These are phyloP conservation scores for Salvelinus fontinalis DNA, from an alignment of 2,113 vertebrate genomes.

Conservation along the genomic window DNA sequence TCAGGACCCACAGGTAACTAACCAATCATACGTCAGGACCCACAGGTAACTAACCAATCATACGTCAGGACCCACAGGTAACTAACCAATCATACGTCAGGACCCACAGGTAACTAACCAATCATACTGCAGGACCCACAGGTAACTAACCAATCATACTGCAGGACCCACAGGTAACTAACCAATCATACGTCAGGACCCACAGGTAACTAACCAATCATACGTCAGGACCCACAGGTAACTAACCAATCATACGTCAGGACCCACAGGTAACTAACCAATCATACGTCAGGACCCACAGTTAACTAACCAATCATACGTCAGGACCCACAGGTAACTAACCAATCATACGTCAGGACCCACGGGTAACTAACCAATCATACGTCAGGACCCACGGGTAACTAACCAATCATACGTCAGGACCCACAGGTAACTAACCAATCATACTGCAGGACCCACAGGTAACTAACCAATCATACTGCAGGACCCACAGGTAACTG, in stretches of 20 bases:
- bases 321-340: too few relatives aligned
- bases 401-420: constrained; percentile 88
- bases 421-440: constrained; percentile 86
- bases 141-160: constrained; percentile 85
- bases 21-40: neutral
- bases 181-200: constrained; percentile 93
- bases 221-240: constrained; percentile 90
- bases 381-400: too few relatives aligned
- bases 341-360: neutral
- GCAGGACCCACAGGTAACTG: constrained; percentile 86
- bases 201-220: constrained; percentile 86
- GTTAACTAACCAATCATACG: constrained; percentile 23
- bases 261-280: constrained; percentile 73
- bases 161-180: constrained; percentile 85
- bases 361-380: neutral
- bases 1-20: constrained; percentile 84
- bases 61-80: too few relatives aligned
- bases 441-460: constrained; percentile 94
- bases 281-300: constrained; percentile 94
- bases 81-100: neutral
- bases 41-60: neutral
- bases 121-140: constrained; percentile 94
- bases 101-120: constrained; percentile 62
- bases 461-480: constrained; percentile 85
- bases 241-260: neutral